Evolutionary conservation across 2,888 invertebrate genomes (phyloP), one percentile per base, ranked within the genome.

Genomic region (Drosophila multiciliata): DNA sequence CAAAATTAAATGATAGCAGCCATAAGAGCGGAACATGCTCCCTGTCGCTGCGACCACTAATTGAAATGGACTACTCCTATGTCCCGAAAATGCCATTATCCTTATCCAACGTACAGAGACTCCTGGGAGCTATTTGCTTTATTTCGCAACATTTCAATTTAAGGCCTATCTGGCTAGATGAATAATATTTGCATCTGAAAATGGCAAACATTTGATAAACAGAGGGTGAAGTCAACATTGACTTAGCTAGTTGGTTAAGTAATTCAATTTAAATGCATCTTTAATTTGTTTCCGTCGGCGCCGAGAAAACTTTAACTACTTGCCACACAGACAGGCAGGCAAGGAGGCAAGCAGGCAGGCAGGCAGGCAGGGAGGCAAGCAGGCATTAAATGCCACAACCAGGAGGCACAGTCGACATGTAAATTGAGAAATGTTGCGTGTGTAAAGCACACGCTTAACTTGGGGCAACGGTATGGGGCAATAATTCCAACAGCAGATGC

Each of bases 11-110:
- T 75, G 79, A 75, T 78, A 61, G 78, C 66, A 65, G 62, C n/a
- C 35, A 29, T 49, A 61, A 45, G 40, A 45, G 20, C 60, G 26
- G 60, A 49, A 48, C 73, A 53, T 49, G 57, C 38, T 32, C 59
- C 9, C 54, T 23, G 40, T 54, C 64, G 49, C 42, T 45, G 53
- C 54, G 68, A 62, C 68, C 79, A 60, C 82, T 89, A 89, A 85
- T 85, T 89, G 89, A 89, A 89, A 89, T 78, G 84, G 77, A 85
- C 71, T 64, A 66, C 58, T 68, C 69, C 59, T 36, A 54, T 3
- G 55, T 40, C 50, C 76, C 73, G 57, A 58, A 83, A 87, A 85
- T 89, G 75, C 73, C 73, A 89, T 85, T 85, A 87, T 73, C 71
- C 74, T 68, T 66, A 61, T 67, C 64, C 73, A 73, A 63, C 71